phyloP scores from a whole-genome alignment of 2,113 vertebrate species.

The Sorex fumeus region DNA sequence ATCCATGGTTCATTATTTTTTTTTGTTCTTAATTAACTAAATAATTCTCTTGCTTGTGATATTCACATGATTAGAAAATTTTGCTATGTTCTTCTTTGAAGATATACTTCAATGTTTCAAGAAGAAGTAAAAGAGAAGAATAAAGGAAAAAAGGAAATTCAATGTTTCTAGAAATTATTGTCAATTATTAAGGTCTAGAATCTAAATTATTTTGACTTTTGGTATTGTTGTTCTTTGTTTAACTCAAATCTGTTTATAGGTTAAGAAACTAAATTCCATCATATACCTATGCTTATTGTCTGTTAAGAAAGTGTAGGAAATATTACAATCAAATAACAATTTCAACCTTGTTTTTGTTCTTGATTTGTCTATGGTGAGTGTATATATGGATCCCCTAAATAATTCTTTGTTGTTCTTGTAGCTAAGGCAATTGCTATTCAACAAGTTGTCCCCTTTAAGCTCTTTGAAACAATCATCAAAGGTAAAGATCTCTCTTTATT shows the following conservation, averaged over 20 bases:
- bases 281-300: background rate
- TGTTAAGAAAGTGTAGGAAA: slow-evolving; percentile 11
- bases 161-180: background rate
- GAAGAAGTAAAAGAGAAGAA: no score
- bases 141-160: no score
- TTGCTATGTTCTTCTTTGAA: slow-evolving; percentile 1
- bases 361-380: background rate
- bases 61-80: background rate
- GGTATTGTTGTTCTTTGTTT: background rate
- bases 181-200: slow-evolving; percentile 10
- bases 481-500: slow-evolving; percentile 63
- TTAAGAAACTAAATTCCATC: slow-evolving; percentile 16
- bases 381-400: background rate
- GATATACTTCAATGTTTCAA: background rate
- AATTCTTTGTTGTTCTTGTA: slow-evolving; percentile 54
- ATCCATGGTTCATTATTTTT: background rate
- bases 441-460: slow-evolving; percentile 63
- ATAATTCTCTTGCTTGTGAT: background rate
- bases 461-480: slow-evolving; percentile 66
- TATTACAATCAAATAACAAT: background rate
- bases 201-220: background rate
- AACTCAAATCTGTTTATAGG: background rate
- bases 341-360: slow-evolving; percentile 10
- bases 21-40: slow-evolving; percentile 12
- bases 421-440: slow-evolving; percentile 73